phyloP scores from a whole-genome alignment of 2,113 vertebrate species.

The Varanus komodoensis region DNA sequence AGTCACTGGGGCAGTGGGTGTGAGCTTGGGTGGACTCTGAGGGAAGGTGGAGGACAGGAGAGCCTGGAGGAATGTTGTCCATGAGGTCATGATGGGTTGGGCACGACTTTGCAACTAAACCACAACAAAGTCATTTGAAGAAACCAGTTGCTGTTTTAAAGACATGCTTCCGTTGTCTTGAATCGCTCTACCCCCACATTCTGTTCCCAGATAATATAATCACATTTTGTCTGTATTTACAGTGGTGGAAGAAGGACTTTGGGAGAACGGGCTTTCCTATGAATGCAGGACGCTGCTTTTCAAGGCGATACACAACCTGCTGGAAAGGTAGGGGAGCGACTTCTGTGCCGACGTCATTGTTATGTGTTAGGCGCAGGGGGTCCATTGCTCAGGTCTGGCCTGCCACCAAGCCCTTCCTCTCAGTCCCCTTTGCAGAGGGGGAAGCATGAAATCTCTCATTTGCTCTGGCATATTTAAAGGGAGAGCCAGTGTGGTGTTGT shows the following conservation, averaged over 20 bases:
- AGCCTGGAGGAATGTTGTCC: too few relatives aligned
- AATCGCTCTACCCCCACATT: neutral
- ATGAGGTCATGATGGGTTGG: too few relatives aligned
- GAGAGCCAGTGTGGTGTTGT: too few relatives aligned
- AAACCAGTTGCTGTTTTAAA: neutral
- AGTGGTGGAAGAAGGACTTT: conserved; percentile 97
- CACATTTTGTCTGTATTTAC: conserved; percentile 62
- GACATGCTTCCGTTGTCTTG: neutral
- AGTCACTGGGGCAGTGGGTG: too few relatives aligned
- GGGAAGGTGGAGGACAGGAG: too few relatives aligned
- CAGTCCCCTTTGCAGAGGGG: neutral
- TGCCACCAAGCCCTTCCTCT: neutral
- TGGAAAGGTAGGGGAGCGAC: conserved; percentile 90
- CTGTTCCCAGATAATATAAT: conserved; percentile 2
- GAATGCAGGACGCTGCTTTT: conserved; percentile 98
- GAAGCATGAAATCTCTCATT: neutral
- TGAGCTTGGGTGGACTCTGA: too few relatives aligned
- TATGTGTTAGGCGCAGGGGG: neutral
- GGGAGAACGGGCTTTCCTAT: conserved; percentile 98
- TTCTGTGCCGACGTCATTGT: conserved; percentile 1
- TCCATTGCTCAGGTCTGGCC: neutral
- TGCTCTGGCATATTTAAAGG: neutral
- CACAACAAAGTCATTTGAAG: neutral
- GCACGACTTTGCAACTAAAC: too few relatives aligned
- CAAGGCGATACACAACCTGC: conserved; percentile 98